Conservation (phyloP, 2,113 vertebrate species). For the Cyanoramphus novaezelandiae region DNA sequence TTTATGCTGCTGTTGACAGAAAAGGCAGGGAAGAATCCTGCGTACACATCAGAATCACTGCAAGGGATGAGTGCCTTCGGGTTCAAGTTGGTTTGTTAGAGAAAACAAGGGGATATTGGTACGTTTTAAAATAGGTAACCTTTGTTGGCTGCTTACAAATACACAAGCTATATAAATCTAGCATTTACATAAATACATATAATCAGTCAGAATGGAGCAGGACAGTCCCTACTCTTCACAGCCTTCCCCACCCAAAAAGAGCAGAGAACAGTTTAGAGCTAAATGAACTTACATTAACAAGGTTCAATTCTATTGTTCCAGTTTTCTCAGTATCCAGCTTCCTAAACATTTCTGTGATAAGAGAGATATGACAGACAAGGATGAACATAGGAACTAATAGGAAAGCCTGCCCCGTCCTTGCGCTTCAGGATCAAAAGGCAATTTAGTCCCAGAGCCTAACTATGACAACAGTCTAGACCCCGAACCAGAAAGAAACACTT, state of each 20-base stretch:
- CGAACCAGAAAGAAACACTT: background rate
- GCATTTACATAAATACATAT: rapidly evolving
- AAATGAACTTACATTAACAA: constrained; percentile 71
- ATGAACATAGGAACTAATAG: background rate
- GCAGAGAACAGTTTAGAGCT: background rate
- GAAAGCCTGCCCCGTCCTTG: background rate
- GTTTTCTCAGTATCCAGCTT: constrained; percentile 76
- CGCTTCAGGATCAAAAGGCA: background rate
- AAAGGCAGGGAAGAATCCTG: background rate
- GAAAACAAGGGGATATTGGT: background rate
- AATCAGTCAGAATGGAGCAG: background rate
- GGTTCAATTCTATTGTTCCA: constrained; percentile 72
- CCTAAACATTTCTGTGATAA: constrained; percentile 75
- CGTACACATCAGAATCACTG: background rate
- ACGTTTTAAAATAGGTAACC: background rate
- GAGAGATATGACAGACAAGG: background rate
- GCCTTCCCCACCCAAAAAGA: rapidly evolving
- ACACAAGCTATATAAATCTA: background rate
- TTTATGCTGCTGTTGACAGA: background rate
- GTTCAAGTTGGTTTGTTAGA: background rate
- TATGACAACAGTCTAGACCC: background rate
- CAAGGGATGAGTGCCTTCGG: background rate
- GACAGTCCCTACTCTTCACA: background rate
- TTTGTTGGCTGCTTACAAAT: background rate
- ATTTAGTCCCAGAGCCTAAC: background rate